Conservation (phyloP, 2,113 vertebrate species). For the Mastomys coucha region DNA sequence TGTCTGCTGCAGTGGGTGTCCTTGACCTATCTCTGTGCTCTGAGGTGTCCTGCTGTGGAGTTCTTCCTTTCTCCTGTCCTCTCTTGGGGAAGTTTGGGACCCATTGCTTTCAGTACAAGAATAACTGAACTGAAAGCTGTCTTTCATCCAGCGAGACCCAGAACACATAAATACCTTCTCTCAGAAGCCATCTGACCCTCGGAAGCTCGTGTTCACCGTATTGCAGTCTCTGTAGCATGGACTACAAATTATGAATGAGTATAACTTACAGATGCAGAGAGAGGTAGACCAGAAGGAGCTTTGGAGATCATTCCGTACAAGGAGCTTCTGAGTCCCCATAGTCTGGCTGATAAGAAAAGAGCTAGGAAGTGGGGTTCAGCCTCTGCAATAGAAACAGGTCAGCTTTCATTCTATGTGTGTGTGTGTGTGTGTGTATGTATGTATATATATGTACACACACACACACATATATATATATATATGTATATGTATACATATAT, state of each 20-base stretch:
- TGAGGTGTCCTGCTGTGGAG: neutral
- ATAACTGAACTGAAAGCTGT: constrained; percentile 8
- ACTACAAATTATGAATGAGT: neutral
- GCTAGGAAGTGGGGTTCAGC: neutral
- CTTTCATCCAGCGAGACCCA: neutral
- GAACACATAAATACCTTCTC: neutral
- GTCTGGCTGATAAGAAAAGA: neutral
- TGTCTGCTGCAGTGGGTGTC: neutral
- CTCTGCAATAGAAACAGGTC: neutral
- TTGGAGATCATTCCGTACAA: neutral
- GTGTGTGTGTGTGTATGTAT: no score
- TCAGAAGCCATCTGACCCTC: neutral
- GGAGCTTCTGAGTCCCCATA: neutral
- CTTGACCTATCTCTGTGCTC: neutral
- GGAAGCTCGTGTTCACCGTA: neutral
- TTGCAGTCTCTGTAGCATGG: neutral
- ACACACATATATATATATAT: no score
- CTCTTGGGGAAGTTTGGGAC: neutral
- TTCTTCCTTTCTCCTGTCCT: neutral
- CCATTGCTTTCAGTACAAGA: neutral
- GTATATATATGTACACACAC: no score
- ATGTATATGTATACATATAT: no score
- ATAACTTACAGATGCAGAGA: neutral
- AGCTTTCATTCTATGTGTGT: neutral
- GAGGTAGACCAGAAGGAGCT: neutral